Percentiles rank a stretch among this genome's conserved stretches.
Evolutionary conservation across 1,140 invertebrate genomes (phyloP).

Genomic region (Bombus confusus): DNA sequence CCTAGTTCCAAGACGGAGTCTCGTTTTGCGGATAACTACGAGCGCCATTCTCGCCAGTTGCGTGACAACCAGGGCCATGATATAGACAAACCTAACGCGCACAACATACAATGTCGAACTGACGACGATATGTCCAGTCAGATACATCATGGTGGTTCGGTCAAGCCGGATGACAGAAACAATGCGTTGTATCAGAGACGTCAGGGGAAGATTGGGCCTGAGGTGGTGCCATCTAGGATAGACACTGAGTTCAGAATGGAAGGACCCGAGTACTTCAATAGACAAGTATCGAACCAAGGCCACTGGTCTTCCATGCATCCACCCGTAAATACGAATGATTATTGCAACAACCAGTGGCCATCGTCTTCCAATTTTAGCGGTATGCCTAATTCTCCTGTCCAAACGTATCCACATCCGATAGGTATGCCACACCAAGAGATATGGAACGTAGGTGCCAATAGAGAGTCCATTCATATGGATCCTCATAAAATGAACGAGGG

Average conservation of each 20-base stretch:
- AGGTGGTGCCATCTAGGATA: slow-evolving; percentile 22
- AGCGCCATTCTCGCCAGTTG: slow-evolving; percentile 67
- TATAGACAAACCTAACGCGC: slow-evolving; percentile 23
- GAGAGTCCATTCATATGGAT: slow-evolving; percentile 22
- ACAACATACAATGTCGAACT: not conserved
- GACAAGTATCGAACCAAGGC: slow-evolving; percentile 41
- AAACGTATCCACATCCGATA: slow-evolving; percentile 34
- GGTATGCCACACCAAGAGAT: slow-evolving; percentile 44
- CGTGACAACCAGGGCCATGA: slow-evolving; percentile 48
- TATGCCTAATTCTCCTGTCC: slow-evolving; percentile 22
- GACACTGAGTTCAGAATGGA: slow-evolving; percentile 52
- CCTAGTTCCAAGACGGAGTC: slow-evolving; percentile 48
- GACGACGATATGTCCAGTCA: slow-evolving; percentile 27
- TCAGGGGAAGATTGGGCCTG: not conserved
- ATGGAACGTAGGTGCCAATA: slow-evolving; percentile 30
- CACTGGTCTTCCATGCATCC: slow-evolving; percentile 42
- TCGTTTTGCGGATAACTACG: slow-evolving; percentile 73
- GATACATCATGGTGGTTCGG: not conserved
- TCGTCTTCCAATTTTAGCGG: slow-evolving; percentile 23
- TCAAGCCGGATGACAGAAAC: slow-evolving; percentile 44
- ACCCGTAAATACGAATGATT: slow-evolving; percentile 27
- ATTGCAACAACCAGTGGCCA: slow-evolving; percentile 48
- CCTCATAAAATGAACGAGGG: slow-evolving; percentile 30
- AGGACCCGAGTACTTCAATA: slow-evolving; percentile 49
- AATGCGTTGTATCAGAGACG: slow-evolving; percentile 53